Evolutionary conservation across 64 coral and sea anemone species (phyloP), one percentile per base, ranked within the genome.

Genomic region (Anthopleura sola): DNA sequence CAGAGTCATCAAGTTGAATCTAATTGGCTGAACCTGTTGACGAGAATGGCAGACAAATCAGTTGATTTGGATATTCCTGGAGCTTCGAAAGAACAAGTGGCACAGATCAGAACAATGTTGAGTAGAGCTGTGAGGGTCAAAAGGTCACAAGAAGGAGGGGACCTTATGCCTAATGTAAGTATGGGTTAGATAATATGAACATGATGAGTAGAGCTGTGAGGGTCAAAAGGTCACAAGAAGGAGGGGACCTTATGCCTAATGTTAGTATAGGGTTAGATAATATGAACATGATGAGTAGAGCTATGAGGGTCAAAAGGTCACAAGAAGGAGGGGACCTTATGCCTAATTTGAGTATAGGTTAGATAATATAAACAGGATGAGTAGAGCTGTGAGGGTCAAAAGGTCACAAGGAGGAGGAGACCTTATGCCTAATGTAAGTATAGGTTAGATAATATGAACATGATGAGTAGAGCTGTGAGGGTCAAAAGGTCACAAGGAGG

Each of bases 81-180:
- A 20, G 46, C 46, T 2, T 92, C 90, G 3, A 85, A 23, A 58
- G 87, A 60, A n/a, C 81, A 75, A n/a, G 78, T 96, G 24, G 29
- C 75, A 81, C 87, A 89, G 57, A 96, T 96, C 62, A 90, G 90
- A 58, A 78, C 85, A 26, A 86, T 95, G 87, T 60, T 95, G 24
- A 95, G 94, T 78, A 82, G 54, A 79, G 94, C 94, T 19, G 83
- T 88, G 2, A 89, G 90, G 80, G 80, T 88, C 75, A 92, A 88
- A 40, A 83, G 94, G 54, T 89, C 86, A 29, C 90, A 95, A 17
- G 87, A 91, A 9, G 77, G 79, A 16, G 94, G 94, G 18, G 94
- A 95, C n/a, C 86, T 95, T 20, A 92, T 95, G 94, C 94, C 94
- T 89, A 88, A 87, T 89, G 94, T 95, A 84, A 86, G 77, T 36